Evolutionary conservation across 2,113 vertebrate species (phyloP).

Genomic region (Ceyx cyanopectus): DNA sequence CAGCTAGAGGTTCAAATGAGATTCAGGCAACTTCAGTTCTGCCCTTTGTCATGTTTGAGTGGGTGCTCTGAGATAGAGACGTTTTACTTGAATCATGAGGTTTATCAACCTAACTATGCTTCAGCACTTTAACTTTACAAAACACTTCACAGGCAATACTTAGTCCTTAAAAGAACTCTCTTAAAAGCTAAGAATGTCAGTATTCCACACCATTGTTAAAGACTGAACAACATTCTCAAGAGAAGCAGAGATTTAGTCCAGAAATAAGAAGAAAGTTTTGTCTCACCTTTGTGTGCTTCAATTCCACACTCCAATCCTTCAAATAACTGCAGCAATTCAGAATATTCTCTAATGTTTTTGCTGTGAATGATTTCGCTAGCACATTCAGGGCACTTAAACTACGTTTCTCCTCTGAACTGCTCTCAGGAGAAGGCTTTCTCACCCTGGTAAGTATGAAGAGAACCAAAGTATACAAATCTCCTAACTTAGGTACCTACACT

Average conservation of each 20-base stretch:
- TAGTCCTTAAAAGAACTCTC: conserved; percentile 7
- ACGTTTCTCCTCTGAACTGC: neutral
- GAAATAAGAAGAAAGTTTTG: conserved; percentile 8
- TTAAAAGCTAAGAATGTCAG: neutral
- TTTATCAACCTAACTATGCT: neutral
- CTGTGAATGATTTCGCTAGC: neutral
- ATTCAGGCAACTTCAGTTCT: neutral
- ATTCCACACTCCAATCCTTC: neutral
- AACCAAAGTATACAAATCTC: conserved; percentile 51
- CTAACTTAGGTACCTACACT: conserved; percentile 10
- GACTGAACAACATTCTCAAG: neutral
- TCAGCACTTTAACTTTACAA: neutral
- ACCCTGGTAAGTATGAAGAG: conserved; percentile 3
- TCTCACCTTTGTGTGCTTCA: conserved; percentile 14
- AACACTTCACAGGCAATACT: conserved; percentile 10
- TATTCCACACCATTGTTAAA: neutral
- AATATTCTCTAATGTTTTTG: conserved; percentile 21
- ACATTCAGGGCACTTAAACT: conserved; percentile 35
- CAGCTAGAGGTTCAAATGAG: neutral
- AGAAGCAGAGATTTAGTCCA: neutral
- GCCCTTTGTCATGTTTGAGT: conserved; percentile 24
- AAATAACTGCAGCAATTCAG: neutral
- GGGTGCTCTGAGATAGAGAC: neutral
- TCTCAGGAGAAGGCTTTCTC: conserved; percentile 58
- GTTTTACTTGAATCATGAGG: neutral